Percentiles rank a stretch among this genome's conserved stretches.
Evolutionary conservation across 2,888 invertebrate species (phyloP).

Genomic region (Hyalella azteca): DNA sequence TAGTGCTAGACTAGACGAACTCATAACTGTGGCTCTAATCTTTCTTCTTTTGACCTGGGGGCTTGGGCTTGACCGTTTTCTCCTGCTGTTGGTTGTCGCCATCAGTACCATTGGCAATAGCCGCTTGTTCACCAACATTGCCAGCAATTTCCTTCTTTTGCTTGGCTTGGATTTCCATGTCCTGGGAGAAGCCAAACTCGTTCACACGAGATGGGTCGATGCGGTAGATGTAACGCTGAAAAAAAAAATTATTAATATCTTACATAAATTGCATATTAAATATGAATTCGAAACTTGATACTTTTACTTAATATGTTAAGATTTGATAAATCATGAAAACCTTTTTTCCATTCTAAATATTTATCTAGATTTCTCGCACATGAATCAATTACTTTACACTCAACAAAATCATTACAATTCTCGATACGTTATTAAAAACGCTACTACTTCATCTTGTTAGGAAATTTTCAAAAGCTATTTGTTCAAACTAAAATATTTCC

Average conservation of each 20-base stretch:
- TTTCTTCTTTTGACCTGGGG: constrained; percentile 8
- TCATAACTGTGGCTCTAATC: background rate
- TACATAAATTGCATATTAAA: too few species aligned
- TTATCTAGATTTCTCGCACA: too few species aligned
- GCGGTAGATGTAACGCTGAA: constrained; percentile 96
- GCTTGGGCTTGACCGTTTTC: background rate
- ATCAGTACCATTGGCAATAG: background rate
- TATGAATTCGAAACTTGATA: too few species aligned
- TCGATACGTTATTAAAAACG: too few species aligned
- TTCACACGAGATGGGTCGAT: constrained; percentile 93
- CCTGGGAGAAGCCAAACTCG: constrained; percentile 97
- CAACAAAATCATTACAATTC: too few species aligned
- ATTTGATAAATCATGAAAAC: too few species aligned
- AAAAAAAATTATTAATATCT: background rate
- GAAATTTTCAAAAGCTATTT: too few species aligned
- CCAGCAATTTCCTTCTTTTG: constrained; percentile 39
- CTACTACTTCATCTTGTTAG: too few species aligned
- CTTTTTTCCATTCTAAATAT: too few species aligned
- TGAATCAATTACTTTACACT: too few species aligned
- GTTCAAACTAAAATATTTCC: too few species aligned
- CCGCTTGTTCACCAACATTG: background rate
- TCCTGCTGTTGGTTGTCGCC: background rate
- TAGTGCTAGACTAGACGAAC: constrained; percentile 15
- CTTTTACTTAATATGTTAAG: too few species aligned
- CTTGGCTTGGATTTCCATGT: constrained; percentile 72